phyloP scores from a whole-genome alignment of 1,140 invertebrate species.

The Drosophila erecta region DNA sequence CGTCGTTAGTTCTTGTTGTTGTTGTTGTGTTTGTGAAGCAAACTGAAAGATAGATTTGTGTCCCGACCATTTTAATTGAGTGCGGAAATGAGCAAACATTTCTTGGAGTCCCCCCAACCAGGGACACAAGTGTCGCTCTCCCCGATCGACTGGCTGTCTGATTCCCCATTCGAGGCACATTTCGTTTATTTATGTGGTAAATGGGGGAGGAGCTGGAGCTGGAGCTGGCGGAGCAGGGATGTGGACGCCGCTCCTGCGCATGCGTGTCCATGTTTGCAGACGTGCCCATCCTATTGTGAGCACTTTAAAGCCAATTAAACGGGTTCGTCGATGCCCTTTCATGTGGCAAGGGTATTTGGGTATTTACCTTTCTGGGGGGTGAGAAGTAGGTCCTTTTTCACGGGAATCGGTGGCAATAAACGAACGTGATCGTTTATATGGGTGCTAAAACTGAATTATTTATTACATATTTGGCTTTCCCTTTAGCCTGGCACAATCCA shows the following conservation, averaged over 20 bases:
- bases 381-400: not conserved
- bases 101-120: slow-evolving; percentile 28
- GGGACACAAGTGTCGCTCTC: slow-evolving; percentile 33
- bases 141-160: slow-evolving; percentile 3
- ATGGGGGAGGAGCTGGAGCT: not conserved
- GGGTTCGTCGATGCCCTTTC: slow-evolving; percentile 43
- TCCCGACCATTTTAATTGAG: slow-evolving; percentile 68
- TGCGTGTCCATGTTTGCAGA: slow-evolving; percentile 51
- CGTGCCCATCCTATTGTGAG: slow-evolving; percentile 48
- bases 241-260: slow-evolving; percentile 44
- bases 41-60: slow-evolving; percentile 57
- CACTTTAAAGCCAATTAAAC: slow-evolving; percentile 71
- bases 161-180: slow-evolving; percentile 55
- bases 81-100: slow-evolving; percentile 61
- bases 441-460: not conserved
- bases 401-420: not conserved
- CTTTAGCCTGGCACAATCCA: too few species aligned
- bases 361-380: slow-evolving; percentile 9
- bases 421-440: too few species aligned
- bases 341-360: slow-evolving; percentile 2
- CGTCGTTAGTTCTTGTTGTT: slow-evolving; percentile 10
- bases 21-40: slow-evolving; percentile 27
- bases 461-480: too few species aligned
- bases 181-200: slow-evolving; percentile 57
- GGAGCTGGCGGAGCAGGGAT: slow-evolving; percentile 1